Base-by-base conservation (phyloP, 2,113 vertebrate species). In the Hippolais icterina region DNA sequence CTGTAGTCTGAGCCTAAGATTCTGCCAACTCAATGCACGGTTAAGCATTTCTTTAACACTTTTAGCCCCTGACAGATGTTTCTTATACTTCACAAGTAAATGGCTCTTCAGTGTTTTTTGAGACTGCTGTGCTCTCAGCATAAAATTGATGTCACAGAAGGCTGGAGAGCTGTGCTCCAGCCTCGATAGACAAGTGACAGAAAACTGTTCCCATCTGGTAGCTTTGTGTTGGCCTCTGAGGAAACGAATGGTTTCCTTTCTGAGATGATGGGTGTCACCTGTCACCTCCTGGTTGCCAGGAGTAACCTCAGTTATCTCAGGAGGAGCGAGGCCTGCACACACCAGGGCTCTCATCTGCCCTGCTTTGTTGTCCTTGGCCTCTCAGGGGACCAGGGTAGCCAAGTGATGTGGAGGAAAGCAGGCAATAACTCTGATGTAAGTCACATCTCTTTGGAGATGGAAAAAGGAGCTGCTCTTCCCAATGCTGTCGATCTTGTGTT, bases 31-130 rank as follows among this genome's bases (percentile, higher is more conserved):
- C 97, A 89, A 88, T 94, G 82, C 49, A 95, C 15, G 1, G 94
- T 96, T 97, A 95, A 97, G 87, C 87, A 96, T 97, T 97, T 97
- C 96, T 97, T 97, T 97, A 95, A 93, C 85, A 84, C 87, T 94
- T 80, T 82, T 79, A 93, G 93, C 95, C 92, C 94, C 96, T 96
- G 93, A 97, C 93, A 96, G 94, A 96, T 94, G 81, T 96, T 97
- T 95, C 94, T 96, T 96, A 87, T 13, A 56, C 93, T 94, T 96
- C 95, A 97, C 95, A 92, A 93, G 85, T 84, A 96, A 96, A 96
- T 94, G 97, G 85, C 61, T 97, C 94, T 95, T 97, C 95, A 94
- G 94, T 91, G 94, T 53, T 96, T 97, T 96, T 95, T 97, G 86
- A 96, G 87, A 96, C 96, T 84, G 89, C 96, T 97, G 95, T 95